Base-by-base conservation (phyloP, 2,888 invertebrate genomes). In the Philhelius pedissequus region DNA sequence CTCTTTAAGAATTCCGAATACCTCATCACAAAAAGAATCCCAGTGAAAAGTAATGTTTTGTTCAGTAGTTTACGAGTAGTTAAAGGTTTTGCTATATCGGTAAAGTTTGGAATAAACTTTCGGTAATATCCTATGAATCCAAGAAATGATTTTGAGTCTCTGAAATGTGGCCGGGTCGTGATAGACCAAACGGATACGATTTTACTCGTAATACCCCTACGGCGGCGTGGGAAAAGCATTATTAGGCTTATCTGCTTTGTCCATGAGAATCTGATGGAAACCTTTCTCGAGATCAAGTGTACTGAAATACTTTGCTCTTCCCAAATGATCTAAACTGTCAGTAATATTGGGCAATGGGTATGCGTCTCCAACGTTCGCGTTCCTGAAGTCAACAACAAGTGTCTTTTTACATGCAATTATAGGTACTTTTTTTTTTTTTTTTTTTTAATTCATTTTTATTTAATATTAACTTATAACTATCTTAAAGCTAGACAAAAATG, bases 1-100 rank as follows among this genome's bases (percentile, higher is more conserved):
- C 9, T 11, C 66, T 80, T 22, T 83, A 54, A 50, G 78, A 77
- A 27, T 64, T 40, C 9, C 76, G 15, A 45, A 54, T 32, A 45
- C 75, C 40, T 83, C 50, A n/a, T 73, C 58, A 15, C 71, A 60
- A 1, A 45, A 66, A 6, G 48, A 60, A 45, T 40, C 40, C n/a
- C 6, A 40, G 13, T 40, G 2, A 6, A 40, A 40, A n/a, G n/a
- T n/a, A 40, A n/a, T 15, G n/a, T 48, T 35, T 64, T 64, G 11
- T 8, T 35, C 4, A 30, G 7, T 1, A 4, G 64, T 27, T 48
- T n/a, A n/a, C n/a, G n/a, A n/a, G n/a, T 71, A 11, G 58, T 81
- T 48, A 84, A 30, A 3, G 83, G 81, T n/a, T n/a, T n/a, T n/a
- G n/a, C n/a, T n/a, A n/a, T n/a, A n/a, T n/a, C n/a, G n/a, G n/a